Conservation (phyloP, 2,888 invertebrate genomes). For the Eumerus sabulonum region DNA sequence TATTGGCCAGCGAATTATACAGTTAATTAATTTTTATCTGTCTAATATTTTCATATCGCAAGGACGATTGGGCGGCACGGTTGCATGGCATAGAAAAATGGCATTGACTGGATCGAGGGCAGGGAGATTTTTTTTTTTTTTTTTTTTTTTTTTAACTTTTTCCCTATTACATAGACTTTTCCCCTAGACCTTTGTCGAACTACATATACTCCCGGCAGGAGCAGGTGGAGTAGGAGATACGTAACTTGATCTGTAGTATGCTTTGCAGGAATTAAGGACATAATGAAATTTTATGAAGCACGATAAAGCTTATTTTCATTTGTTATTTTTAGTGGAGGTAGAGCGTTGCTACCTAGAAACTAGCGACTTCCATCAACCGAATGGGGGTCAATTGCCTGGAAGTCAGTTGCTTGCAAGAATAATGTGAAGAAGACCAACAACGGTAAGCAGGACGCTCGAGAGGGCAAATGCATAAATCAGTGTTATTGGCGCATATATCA, state of each 20-base stretch:
- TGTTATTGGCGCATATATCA: conserved; percentile 67
- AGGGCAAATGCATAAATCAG: conserved; percentile 63
- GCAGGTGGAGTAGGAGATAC: too few species aligned
- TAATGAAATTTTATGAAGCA: conserved; percentile 69
- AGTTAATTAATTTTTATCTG: conserved; percentile 69
- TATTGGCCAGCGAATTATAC: conserved; percentile 64
- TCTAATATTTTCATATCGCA: conserved; percentile 68
- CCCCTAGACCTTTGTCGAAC: too few species aligned
- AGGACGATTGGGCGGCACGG: conserved; percentile 49
- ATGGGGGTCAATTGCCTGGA: conserved; percentile 62
- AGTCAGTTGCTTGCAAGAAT: conserved; percentile 15
- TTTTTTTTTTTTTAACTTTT: too few species aligned
- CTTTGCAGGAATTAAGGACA: conserved; percentile 53
- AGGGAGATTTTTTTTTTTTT: too few species aligned
- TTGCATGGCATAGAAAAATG: too few species aligned
- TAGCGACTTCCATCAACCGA: conserved; percentile 14
- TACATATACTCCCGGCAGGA: too few species aligned
- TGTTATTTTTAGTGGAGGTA: neutral
- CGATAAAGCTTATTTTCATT: conserved; percentile 46
- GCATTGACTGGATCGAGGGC: too few species aligned
- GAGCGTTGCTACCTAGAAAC: neutral
- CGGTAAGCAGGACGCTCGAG: conserved; percentile 53
- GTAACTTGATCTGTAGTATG: conserved; percentile 6
- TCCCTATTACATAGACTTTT: too few species aligned
- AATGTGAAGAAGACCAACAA: conserved; percentile 46